Evolutionary conservation across 2,113 vertebrate genomes (phyloP).

Genomic region (Ardeotis arabs): DNA sequence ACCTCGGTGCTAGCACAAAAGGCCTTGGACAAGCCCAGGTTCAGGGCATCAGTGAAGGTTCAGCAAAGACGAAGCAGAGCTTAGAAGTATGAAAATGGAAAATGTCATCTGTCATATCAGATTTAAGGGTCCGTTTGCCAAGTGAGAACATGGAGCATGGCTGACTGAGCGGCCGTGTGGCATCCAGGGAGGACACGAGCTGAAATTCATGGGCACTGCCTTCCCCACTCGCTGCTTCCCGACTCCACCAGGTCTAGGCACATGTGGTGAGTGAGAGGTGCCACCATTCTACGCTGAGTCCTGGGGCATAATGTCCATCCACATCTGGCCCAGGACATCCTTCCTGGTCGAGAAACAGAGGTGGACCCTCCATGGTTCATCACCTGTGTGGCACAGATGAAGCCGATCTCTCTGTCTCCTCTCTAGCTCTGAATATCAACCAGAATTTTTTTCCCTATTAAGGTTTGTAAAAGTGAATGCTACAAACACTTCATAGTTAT

Average conservation of each 20-base stretch:
- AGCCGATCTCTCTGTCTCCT: neutral
- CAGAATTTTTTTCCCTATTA: neutral
- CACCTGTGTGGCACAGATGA: neutral
- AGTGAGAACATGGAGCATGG: neutral
- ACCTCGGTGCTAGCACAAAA: neutral
- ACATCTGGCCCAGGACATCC: neutral
- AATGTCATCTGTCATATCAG: conserved; percentile 45
- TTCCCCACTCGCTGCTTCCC: neutral
- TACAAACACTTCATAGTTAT: neutral
- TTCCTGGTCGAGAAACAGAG: neutral
- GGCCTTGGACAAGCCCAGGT: neutral
- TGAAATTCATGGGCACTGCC: neutral
- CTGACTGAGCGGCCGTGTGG: neutral
- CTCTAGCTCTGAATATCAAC: neutral
- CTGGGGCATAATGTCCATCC: neutral
- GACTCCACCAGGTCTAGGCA: no score
- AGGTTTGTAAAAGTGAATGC: neutral
- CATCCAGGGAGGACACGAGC: neutral
- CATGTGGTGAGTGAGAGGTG: neutral
- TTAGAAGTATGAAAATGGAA: conserved; percentile 17
- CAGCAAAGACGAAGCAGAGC: neutral
- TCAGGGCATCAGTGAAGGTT: conserved; percentile 4
- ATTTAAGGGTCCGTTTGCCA: conserved; percentile 40
- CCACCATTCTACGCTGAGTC: no score
- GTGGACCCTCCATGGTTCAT: neutral